These are phyloP conservation scores for Channallabes apus DNA, from an alignment of 2,797 vertebrate genomes.

Conservation along the genomic window DNA sequence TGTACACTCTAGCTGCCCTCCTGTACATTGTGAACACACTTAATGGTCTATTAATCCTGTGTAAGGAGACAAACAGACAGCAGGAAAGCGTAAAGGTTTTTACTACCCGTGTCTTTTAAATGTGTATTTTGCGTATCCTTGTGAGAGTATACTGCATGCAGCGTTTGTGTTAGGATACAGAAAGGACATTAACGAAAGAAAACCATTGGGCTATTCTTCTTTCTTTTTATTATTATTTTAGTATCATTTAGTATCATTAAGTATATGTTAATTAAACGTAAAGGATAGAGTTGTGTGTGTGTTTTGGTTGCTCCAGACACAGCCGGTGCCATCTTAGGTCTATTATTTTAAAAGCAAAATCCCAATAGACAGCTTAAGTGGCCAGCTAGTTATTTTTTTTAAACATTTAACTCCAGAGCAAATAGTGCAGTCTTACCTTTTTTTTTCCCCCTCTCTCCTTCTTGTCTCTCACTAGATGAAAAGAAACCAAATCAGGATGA, in stretches of 20 bases:
- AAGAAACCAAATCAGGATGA: conserved; percentile 60
- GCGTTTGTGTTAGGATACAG: not conserved
- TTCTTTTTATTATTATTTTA: not conserved
- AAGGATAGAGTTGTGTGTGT: not conserved
- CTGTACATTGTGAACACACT: conserved; percentile 25
- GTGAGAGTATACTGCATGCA: not conserved
- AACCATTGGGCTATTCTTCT: not conserved
- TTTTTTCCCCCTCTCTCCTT: conserved; percentile 25
- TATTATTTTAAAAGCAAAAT: conserved; percentile 21
- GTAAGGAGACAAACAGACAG: not conserved
- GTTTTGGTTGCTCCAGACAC: conserved; percentile 36
- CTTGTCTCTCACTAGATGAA: conserved; percentile 58
- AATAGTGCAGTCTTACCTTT: conserved; percentile 21
- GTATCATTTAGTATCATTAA: too few species aligned
- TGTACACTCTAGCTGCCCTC: not conserved
- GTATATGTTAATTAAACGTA: not conserved
- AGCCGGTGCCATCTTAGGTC: conserved; percentile 20
- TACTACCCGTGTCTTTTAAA: not conserved
- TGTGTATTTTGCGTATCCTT: not conserved
- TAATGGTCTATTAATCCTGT: conserved; percentile 17
- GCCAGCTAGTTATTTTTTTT: conserved; percentile 21
- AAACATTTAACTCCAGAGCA: conserved; percentile 32
- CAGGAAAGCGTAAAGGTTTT: not conserved
- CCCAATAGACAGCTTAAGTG: conserved; percentile 16
- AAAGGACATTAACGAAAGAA: not conserved